phyloP scores from a whole-genome alignment of 2,888 invertebrate genomes.

The Sarcophaga caerulescens region DNA sequence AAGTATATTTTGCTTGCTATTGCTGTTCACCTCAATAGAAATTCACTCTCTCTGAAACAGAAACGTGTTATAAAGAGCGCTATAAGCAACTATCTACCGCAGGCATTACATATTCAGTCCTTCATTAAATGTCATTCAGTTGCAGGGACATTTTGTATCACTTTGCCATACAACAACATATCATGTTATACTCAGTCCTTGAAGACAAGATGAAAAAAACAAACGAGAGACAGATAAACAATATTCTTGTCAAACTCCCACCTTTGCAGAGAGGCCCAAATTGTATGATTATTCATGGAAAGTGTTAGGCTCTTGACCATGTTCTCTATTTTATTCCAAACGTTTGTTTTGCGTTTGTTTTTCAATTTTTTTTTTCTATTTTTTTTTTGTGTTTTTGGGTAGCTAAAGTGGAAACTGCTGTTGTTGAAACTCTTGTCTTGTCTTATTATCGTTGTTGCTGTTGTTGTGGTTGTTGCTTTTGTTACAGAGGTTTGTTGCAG shows the following conservation, averaged over 20 bases:
- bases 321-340: conserved; percentile 4
- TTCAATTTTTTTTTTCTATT: conserved; percentile 6
- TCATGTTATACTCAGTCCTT: neutral
- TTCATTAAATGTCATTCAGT: conserved; percentile 55
- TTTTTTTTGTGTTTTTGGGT: neutral
- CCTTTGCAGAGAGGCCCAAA: conserved; percentile 4
- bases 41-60: no score
- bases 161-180: conserved; percentile 11
- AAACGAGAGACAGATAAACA: neutral
- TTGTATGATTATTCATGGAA: conserved; percentile 39
- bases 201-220: neutral
- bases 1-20: no score
- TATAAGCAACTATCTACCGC: no score
- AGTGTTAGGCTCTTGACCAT: conserved; percentile 44
- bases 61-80: no score
- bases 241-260: conserved; percentile 6
- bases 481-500: conserved; percentile 1
- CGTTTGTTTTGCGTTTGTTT: neutral
- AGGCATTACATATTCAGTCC: conserved; percentile 24
- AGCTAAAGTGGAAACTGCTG: neutral
- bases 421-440: neutral
- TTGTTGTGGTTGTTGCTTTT: neutral
- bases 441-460: neutral
- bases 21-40: no score
- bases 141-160: conserved; percentile 39